Percentiles rank a stretch among this genome's conserved stretches.
Evolutionary conservation across 2,113 vertebrate genomes (phyloP).

Genomic region (Suricata suricatta): DNA sequence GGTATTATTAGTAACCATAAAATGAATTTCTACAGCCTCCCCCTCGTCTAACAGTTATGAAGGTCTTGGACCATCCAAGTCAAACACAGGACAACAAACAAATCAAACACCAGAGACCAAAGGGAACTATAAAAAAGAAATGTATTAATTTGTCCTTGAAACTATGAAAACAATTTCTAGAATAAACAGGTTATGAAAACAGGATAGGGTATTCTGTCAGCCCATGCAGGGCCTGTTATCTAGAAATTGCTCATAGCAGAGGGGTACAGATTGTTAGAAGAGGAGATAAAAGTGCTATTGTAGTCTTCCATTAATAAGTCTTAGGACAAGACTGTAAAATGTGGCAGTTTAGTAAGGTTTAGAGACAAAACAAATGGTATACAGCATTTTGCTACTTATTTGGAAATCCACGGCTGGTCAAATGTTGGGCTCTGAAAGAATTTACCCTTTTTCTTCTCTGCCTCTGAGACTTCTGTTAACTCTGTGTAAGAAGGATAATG

Average conservation of each 20-base stretch:
- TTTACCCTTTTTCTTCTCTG: neutral
- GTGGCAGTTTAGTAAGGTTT: slow-evolving; percentile 1
- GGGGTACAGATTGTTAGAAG: slow-evolving; percentile 10
- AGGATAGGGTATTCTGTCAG: slow-evolving; percentile 40
- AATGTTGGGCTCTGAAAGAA: neutral
- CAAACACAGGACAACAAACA: slow-evolving; percentile 64
- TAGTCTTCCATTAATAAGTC: slow-evolving; percentile 34
- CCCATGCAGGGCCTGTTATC: neutral
- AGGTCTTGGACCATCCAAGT: slow-evolving; percentile 56
- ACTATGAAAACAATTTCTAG: slow-evolving; percentile 77
- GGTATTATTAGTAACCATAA: slow-evolving; percentile 45
- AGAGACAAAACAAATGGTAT: slow-evolving; percentile 59
- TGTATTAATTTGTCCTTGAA: slow-evolving; percentile 73
- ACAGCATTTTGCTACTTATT: neutral
- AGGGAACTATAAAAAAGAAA: slow-evolving; percentile 75
- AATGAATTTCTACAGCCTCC: slow-evolving; percentile 23
- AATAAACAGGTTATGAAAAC: slow-evolving; percentile 71
- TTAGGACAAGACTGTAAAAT: slow-evolving; percentile 45
- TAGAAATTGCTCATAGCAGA: slow-evolving; percentile 57
- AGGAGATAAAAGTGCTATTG: slow-evolving; percentile 13
- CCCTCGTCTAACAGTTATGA: slow-evolving; percentile 11
- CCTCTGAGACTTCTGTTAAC: slow-evolving; percentile 5
- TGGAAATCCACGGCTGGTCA: neutral
- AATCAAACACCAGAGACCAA: slow-evolving; percentile 73
- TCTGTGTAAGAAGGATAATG: neutral